phyloP scores from a whole-genome alignment of 2,888 invertebrate species.

The Morinoia aosen region DNA sequence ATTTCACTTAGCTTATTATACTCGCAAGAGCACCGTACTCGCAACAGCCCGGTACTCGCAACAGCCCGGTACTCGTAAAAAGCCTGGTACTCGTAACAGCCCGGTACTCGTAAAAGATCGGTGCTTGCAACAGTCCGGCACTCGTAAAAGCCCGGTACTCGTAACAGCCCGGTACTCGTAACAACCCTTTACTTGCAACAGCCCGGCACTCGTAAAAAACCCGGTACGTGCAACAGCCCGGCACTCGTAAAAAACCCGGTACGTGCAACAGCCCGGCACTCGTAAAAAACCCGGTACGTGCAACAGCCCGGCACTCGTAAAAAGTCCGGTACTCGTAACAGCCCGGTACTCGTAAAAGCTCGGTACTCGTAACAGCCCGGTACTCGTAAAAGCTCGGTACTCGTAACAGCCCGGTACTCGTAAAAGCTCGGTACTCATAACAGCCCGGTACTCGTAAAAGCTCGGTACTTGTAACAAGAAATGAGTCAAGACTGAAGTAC shows the following conservation, averaged over 20 bases:
- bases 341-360: too few relatives aligned
- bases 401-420: background rate
- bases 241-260: too few relatives aligned
- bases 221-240: background rate
- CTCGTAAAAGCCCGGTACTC: too few relatives aligned
- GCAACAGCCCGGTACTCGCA: too few relatives aligned
- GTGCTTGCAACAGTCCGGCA: background rate
- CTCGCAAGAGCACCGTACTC: too few relatives aligned
- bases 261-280: background rate
- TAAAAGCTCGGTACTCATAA: too few relatives aligned
- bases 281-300: too few relatives aligned
- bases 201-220: too few relatives aligned
- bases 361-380: background rate
- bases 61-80: background rate
- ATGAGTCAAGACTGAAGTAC: background rate
- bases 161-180: background rate
- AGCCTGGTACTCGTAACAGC: background rate
- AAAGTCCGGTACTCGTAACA: background rate
- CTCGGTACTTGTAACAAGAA: background rate
- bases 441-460: too few relatives aligned
- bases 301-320: background rate
- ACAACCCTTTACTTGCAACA: background rate
- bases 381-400: too few relatives aligned
- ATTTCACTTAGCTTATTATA: too few relatives aligned
- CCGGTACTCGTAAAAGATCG: too few relatives aligned